These are phyloP conservation scores for Oncorhynchus mykiss DNA, from an alignment of 2,113 vertebrate species.

Conservation along the genomic window DNA sequence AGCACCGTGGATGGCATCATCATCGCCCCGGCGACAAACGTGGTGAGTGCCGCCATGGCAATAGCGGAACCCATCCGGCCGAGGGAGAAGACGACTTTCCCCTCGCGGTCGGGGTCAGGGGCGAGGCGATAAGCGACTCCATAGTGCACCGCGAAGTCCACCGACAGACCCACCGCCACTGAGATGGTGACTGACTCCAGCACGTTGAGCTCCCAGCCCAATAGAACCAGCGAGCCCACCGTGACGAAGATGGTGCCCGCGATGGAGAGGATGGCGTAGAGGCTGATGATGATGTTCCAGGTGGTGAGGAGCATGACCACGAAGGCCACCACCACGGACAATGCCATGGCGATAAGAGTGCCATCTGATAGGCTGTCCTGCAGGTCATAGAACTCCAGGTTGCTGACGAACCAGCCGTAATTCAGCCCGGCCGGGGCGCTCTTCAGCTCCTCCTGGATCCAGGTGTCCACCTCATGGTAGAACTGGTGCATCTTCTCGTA, in stretches of 20 bases:
- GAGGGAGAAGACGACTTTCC: constrained; percentile 93
- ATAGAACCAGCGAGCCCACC: constrained; percentile 91
- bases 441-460: constrained; percentile 87
- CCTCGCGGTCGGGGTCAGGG: constrained; percentile 87
- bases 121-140: constrained; percentile 95
- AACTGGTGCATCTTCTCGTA: constrained; percentile 98
- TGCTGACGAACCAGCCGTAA: constrained; percentile 95
- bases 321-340: constrained; percentile 92
- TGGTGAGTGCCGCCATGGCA: constrained; percentile 95
- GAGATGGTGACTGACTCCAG: constrained; percentile 97
- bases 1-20: constrained; percentile 98
- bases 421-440: constrained; percentile 87
- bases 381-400: constrained; percentile 94
- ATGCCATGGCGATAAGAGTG: constrained; percentile 94
- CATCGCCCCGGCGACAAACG: constrained; percentile 96
- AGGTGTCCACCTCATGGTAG: constrained; percentile 88
- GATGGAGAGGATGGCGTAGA: constrained; percentile 96
- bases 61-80: constrained; percentile 98
- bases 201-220: constrained; percentile 97
- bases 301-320: constrained; percentile 98
- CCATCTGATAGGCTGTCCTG: constrained; percentile 95
- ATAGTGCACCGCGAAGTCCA: constrained; percentile 97
- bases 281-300: constrained; percentile 93
- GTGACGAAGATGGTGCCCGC: constrained; percentile 97
- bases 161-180: constrained; percentile 91